Conservation (phyloP, 2,113 vertebrate species). For the Pachycephala philippinensis region DNA sequence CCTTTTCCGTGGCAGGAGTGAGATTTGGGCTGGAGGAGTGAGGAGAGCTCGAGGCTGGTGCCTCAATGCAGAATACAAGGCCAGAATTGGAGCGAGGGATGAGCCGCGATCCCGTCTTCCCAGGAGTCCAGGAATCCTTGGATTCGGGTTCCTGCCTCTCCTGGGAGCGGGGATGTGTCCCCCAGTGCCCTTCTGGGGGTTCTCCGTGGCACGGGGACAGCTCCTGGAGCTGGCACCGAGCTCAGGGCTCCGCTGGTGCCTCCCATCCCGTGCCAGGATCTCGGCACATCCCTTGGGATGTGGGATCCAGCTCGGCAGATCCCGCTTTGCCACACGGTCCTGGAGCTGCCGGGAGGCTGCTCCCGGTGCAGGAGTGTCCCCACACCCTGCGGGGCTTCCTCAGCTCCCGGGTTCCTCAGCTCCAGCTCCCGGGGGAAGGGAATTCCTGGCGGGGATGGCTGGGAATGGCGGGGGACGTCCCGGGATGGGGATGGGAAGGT, state of each 20-base stretch:
- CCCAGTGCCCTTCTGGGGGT: not conserved
- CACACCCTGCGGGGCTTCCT: not conserved
- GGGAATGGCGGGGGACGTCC: not conserved
- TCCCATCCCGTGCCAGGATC: fast-evolving
- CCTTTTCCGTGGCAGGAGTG: too few relatives aligned
- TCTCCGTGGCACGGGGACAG: too few relatives aligned
- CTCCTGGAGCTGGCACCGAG: not conserved
- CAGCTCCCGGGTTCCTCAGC: not conserved
- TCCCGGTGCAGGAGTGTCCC: not conserved
- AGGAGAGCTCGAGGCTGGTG: not conserved
- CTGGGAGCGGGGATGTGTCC: fast-evolving
- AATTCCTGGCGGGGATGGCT: fast-evolving
- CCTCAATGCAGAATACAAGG: fast-evolving
- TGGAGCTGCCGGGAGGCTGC: not conserved
- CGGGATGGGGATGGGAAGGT: fast-evolving
- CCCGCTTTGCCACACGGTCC: fast-evolving
- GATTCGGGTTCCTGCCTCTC: not conserved
- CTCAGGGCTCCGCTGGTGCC: fast-evolving
- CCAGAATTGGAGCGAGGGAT: not conserved
- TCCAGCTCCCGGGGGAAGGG: not conserved
- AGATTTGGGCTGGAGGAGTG: not conserved
- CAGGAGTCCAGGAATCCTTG: not conserved
- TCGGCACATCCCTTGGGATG: fast-evolving
- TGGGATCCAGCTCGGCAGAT: fast-evolving
- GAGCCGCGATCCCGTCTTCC: fast-evolving